A percentile compares a stretch with the other conserved stretches of the same genome.
phyloP scores from a whole-genome alignment of 2,888 invertebrate species.

The Mycalesis mineus region DNA sequence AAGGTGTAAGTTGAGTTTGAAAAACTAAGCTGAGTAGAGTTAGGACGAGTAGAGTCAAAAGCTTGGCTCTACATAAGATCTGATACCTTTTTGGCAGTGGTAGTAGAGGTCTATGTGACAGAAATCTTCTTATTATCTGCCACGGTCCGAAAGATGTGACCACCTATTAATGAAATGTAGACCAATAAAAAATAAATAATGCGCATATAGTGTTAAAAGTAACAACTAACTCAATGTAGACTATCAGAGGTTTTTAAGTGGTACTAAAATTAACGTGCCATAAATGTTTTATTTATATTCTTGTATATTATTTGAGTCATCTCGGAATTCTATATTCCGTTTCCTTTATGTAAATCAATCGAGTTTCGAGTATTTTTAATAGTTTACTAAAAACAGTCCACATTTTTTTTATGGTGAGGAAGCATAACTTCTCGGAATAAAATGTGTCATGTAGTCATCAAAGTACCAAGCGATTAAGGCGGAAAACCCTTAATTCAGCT shows the following conservation, averaged over 20 bases:
- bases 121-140: too few relatives aligned
- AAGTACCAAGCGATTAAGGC: constrained; percentile 18
- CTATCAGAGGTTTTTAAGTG: too few relatives aligned
- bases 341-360: not conserved
- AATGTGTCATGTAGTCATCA: constrained; percentile 19
- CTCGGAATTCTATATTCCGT: not conserved
- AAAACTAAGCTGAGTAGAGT: too few relatives aligned
- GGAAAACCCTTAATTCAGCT: constrained; percentile 4
- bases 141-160: too few relatives aligned
- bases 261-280: not conserved
- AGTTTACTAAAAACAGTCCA: not conserved
- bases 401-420: not conserved
- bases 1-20: too few relatives aligned
- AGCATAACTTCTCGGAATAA: constrained; percentile 12
- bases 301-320: not conserved
- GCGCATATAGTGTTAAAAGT: not conserved
- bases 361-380: not conserved
- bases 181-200: too few relatives aligned
- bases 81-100: too few relatives aligned
- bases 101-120: too few relatives aligned
- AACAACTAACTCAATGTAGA: not conserved
- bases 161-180: too few relatives aligned
- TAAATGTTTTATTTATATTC: not conserved
- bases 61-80: too few relatives aligned
- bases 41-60: too few relatives aligned